Evolutionary conservation across 2,888 invertebrate species (phyloP).

Genomic region (Meghimatium bilineatum): DNA sequence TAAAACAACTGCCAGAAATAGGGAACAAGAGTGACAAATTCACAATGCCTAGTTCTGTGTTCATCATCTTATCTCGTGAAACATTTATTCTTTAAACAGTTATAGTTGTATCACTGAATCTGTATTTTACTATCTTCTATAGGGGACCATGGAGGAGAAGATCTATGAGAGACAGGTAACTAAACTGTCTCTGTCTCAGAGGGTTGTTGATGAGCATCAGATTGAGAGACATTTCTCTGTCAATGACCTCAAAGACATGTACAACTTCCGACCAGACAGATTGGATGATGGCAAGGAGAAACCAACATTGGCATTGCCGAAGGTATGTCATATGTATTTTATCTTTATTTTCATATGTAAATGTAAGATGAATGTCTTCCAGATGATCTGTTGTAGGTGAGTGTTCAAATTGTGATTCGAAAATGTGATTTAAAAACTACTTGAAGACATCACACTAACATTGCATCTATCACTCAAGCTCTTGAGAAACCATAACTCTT

Average conservation of each 20-base stretch:
- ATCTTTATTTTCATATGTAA: not conserved
- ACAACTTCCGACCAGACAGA: slow-evolving; percentile 86
- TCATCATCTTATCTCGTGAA: too few relatives aligned
- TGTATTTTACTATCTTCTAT: slow-evolving; percentile 45
- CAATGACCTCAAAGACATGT: slow-evolving; percentile 92
- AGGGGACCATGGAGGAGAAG: slow-evolving; percentile 98
- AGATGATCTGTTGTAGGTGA: too few relatives aligned
- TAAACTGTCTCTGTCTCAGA: slow-evolving; percentile 94
- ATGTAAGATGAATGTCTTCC: not conserved
- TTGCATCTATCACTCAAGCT: too few relatives aligned
- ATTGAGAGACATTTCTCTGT: slow-evolving; percentile 98
- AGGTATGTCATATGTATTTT: slow-evolving; percentile 76
- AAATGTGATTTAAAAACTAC: too few relatives aligned
- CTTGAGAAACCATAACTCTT: too few relatives aligned
- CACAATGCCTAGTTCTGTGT: too few relatives aligned
- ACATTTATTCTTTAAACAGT: too few relatives aligned
- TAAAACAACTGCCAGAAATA: too few relatives aligned
- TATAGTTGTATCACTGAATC: too few relatives aligned
- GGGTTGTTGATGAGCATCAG: slow-evolving; percentile 99
- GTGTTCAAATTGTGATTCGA: too few relatives aligned
- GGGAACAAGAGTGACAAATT: too few relatives aligned
- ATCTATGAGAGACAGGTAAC: slow-evolving; percentile 98
- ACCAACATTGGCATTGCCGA: slow-evolving; percentile 87
- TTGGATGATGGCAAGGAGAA: slow-evolving; percentile 77
- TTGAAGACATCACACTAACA: too few relatives aligned